Evolutionary conservation across 1,140 invertebrate species (phyloP), one percentile per base, ranked within the genome.

Genomic region (Zaprionus lachaisei): DNA sequence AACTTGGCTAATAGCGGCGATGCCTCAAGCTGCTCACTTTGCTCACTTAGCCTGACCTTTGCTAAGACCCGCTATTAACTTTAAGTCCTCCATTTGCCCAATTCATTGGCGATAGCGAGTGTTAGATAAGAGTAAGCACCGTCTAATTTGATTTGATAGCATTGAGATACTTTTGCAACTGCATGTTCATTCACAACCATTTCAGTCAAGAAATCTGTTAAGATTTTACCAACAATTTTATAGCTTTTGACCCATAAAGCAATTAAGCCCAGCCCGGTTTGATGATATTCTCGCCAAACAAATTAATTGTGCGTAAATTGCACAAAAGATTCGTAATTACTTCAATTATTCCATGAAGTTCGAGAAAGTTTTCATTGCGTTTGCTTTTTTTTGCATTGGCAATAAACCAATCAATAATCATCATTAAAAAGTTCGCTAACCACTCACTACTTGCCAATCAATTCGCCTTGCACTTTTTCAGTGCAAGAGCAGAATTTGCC

Each of bases 351-450:
- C 61, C 34, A 34, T 5, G 28, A 79, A 81, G 54, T 75, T 56
- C 6, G 14, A 14, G n/a, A 54, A 80, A 77, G 57, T 68, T 71
- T 44, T 69, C 37, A 61, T 54, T 58, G 51, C 17, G 34, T 24
- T 34, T 69, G 56, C 44, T 7, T 56, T 37, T 12, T 24, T 66
- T 41, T 63, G 56, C 14, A 41, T 44, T 28, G 65, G 56, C 69
- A 58, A 62, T 73, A 67, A 73, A 68, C 49, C 64, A 80, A 75
- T 81, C 84, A 81, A 89, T 89, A 83, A 81, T 71, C 74, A 80
- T 81, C 82, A 81, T 81, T 70, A 60, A 79, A 79, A 87, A 87
- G 67, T 89, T 89, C 63, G n/a, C 20, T 14, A 5, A 5, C 12
- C n/a, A 60, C 73, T 34, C 31, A 34, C 9, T 34, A 34, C 31